phyloP scores from a whole-genome alignment of 2,797 vertebrate genomes.

The Schizothorax lantsangensis region DNA sequence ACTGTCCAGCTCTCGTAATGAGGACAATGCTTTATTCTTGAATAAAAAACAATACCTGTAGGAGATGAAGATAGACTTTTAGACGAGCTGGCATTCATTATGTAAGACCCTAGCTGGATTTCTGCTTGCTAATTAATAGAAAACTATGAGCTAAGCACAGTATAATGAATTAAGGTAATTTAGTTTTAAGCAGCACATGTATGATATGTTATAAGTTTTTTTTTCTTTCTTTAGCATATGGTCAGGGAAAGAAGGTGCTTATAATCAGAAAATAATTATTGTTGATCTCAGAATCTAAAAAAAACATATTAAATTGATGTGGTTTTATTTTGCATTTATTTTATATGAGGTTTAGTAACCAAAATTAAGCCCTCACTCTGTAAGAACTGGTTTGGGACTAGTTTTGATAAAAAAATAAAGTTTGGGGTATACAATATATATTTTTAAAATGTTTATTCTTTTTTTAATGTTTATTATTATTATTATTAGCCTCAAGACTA shows the following conservation, averaged over 20 bases:
- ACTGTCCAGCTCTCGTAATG: slow-evolving; percentile 42
- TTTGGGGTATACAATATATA: too few relatives aligned
- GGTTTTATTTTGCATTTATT: background rate
- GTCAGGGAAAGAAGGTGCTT: background rate
- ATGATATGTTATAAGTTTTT: too few relatives aligned
- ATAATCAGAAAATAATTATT: background rate
- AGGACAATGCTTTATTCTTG: slow-evolving; percentile 37
- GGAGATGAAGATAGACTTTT: background rate
- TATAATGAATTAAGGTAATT: background rate
- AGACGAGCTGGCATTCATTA: background rate
- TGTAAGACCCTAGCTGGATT: background rate
- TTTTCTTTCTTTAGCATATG: background rate
- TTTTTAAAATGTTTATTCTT: too few relatives aligned
- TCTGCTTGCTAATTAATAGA: background rate
- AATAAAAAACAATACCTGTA: slow-evolving; percentile 20
- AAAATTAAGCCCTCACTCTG: background rate
- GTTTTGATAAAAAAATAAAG: background rate
- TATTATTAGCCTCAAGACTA: too few relatives aligned
- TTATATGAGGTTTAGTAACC: background rate
- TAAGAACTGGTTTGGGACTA: background rate
- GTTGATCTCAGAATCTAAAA: background rate
- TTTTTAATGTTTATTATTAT: too few relatives aligned
- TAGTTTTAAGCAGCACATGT: background rate
- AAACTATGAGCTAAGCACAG: background rate
- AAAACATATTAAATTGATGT: background rate